Evolutionary conservation across 2,797 vertebrate genomes (phyloP).

Genomic region (Botia kubotai): DNA sequence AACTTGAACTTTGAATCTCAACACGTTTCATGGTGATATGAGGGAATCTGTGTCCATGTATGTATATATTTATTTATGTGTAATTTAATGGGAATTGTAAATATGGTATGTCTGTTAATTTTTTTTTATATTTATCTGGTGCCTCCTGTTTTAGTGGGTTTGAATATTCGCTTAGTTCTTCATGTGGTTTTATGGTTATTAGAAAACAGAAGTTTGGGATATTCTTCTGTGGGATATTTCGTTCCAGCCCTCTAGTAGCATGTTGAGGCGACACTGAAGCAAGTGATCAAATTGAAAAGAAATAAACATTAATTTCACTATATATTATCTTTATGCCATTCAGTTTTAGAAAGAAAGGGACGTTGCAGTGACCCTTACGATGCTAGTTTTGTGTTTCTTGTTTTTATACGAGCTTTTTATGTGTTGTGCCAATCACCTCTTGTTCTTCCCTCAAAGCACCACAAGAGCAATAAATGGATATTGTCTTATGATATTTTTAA

Average conservation of each 20-base stretch:
- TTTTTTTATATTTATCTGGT: conserved; percentile 98
- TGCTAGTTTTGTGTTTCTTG: conserved; percentile 80
- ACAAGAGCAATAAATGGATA: conserved; percentile 97
- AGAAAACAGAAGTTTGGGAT: conserved; percentile 91
- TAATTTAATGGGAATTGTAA: conserved; percentile 99
- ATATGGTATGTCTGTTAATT: conserved; percentile 99
- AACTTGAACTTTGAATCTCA: conserved; percentile 85
- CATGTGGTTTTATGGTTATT: conserved; percentile 98
- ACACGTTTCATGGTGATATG: conserved; percentile 96
- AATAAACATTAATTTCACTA: conserved; percentile 89
- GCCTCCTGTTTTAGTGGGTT: conserved; percentile 99
- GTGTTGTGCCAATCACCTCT: conserved; percentile 88
- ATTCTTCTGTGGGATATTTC: conserved; percentile 88
- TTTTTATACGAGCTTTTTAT: conserved; percentile 84
- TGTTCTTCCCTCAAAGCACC: conserved; percentile 88
- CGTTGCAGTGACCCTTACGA: conserved; percentile 80
- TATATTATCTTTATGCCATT: conserved; percentile 83
- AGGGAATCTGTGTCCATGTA: conserved; percentile 99
- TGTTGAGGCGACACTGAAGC: conserved; percentile 94
- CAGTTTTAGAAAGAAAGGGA: conserved; percentile 82
- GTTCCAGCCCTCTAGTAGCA: conserved; percentile 99
- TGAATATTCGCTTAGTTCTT: conserved; percentile 96
- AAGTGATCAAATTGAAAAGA: conserved; percentile 79
- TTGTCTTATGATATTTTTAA: conserved; percentile 86
- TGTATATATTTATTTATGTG: conserved; percentile 99